Evolutionary conservation across 2,888 invertebrate genomes (phyloP).

Genomic region (Brachyptera putata): DNA sequence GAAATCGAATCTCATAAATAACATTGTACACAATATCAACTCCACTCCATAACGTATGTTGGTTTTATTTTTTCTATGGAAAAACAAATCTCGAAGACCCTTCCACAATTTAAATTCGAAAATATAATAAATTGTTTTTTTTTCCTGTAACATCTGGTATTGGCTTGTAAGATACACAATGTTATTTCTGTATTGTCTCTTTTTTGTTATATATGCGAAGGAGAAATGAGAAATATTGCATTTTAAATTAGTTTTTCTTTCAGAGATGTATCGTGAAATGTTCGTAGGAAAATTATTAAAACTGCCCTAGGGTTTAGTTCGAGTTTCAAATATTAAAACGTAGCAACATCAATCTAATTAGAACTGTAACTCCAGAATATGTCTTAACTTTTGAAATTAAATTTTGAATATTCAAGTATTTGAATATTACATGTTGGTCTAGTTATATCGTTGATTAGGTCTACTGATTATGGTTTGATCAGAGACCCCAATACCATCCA

Average conservation of each 20-base stretch:
- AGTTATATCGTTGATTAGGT: too few species aligned
- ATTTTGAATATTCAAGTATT: too few species aligned
- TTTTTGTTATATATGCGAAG: not conserved
- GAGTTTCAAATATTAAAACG: too few species aligned
- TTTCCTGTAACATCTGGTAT: constrained; percentile 17
- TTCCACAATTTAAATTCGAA: constrained; percentile 20
- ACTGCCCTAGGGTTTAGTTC: too few species aligned
- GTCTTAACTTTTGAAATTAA: too few species aligned
- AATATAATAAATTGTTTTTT: constrained; percentile 19
- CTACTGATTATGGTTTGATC: too few species aligned
- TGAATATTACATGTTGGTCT: too few species aligned
- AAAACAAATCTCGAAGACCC: constrained; percentile 17
- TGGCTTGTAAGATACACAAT: not conserved
- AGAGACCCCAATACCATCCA: too few species aligned
- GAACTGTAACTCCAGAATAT: too few species aligned
- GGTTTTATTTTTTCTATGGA: not conserved
- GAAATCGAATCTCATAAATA: constrained; percentile 10
- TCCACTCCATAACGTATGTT: constrained; percentile 1
- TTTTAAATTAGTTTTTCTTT: constrained; percentile 19
- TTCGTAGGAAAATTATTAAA: too few species aligned
- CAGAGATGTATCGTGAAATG: not conserved
- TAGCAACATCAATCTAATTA: too few species aligned
- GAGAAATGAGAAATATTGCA: constrained; percentile 12
- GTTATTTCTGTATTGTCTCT: not conserved
- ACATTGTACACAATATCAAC: not conserved